Conservation (phyloP, 2,113 vertebrate species). For the Megalops atlanticus region DNA sequence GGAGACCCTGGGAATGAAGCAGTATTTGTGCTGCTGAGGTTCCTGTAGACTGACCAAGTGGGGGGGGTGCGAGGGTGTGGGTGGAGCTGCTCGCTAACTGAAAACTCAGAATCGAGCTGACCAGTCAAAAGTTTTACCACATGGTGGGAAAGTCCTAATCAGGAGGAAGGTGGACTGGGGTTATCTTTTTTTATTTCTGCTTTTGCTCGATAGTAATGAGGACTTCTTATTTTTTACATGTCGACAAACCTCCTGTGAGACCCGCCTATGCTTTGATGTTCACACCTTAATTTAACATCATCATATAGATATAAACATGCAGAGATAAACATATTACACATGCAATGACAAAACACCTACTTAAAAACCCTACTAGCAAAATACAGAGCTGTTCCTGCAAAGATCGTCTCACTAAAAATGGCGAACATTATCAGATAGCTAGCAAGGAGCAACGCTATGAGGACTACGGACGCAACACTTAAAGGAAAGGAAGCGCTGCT, state of each 20-base stretch:
- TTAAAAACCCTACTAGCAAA: not conserved
- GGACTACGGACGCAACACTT: not conserved
- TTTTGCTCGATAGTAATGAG: not conserved
- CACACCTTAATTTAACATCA: not conserved
- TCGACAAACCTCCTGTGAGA: not conserved
- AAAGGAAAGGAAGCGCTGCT: too few species aligned
- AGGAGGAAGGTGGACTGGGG: not conserved
- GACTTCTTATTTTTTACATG: not conserved
- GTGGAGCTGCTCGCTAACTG: not conserved
- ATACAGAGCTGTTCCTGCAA: not conserved
- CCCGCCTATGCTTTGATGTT: not conserved
- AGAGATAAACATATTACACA: not conserved
- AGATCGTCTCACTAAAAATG: not conserved
- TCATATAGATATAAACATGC: too few species aligned
- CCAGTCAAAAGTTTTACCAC: not conserved
- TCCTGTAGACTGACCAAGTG: not conserved
- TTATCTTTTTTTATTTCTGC: not conserved
- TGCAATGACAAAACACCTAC: not conserved
- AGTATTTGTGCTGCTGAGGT: not conserved
- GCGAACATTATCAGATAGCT: not conserved
- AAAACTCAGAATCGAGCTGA: slow-evolving; percentile 11
- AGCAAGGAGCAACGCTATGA: not conserved
- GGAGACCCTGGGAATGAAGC: not conserved
- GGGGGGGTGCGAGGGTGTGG: not conserved
- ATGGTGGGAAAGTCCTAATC: not conserved